phyloP scores from a whole-genome alignment of 2,113 vertebrate species.

The Steatornis caripensis region DNA sequence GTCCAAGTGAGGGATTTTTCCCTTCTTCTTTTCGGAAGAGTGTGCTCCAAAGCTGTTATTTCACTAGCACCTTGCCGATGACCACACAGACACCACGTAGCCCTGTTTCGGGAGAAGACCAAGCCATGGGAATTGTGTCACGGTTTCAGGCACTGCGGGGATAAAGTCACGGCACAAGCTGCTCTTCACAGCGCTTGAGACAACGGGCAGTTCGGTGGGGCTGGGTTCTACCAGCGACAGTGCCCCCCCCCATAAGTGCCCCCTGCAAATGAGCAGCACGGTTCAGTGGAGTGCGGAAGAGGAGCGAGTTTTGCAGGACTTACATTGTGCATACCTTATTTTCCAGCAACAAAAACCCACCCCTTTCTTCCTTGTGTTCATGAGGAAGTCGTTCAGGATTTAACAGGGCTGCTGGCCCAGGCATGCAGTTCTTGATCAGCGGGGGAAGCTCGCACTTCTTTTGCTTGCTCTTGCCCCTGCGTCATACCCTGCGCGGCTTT shows the following conservation, averaged over 20 bases:
- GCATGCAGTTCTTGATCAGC: background rate
- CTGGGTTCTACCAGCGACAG: background rate
- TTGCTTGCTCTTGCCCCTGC: background rate
- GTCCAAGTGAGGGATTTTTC: background rate
- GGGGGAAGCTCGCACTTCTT: background rate
- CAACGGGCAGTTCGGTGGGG: background rate
- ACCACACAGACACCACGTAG: background rate
- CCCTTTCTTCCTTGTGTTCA: background rate
- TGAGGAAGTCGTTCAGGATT: background rate
- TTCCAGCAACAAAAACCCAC: background rate
- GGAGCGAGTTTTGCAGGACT: background rate
- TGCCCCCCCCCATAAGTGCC: background rate
- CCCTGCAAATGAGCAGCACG: rapidly evolving
- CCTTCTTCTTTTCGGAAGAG: background rate
- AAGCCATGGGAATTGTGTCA: background rate
- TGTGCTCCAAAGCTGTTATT: background rate
- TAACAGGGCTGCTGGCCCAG: background rate
- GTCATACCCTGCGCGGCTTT: rapidly evolving
- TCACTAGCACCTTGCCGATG: background rate
- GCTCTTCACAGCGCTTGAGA: background rate
- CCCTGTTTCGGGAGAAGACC: background rate
- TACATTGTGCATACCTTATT: rapidly evolving
- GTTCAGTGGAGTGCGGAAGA: background rate
- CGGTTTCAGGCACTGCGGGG: background rate
- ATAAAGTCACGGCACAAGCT: rapidly evolving